Percentiles rank a stretch among this genome's conserved stretches.
phyloP scores from a whole-genome alignment of 2,797 vertebrate genomes.

The Crocodylus rhombifer region DNA sequence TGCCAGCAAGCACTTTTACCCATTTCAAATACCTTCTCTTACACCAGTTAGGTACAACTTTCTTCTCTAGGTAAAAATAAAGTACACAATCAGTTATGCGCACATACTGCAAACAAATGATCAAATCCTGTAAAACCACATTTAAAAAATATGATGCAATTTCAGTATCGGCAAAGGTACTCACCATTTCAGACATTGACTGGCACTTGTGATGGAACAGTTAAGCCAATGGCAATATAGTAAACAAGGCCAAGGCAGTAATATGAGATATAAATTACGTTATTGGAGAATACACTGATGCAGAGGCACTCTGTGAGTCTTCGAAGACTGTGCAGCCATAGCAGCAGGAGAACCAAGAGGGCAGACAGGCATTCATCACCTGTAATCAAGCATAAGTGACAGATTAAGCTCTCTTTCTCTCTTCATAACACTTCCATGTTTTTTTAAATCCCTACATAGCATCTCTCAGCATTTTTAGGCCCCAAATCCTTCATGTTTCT shows the following conservation, averaged over 20 bases:
- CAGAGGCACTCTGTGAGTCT: constrained; percentile 91
- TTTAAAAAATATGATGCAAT: neutral
- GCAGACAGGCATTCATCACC: constrained; percentile 82
- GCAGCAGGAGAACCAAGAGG: constrained; percentile 84
- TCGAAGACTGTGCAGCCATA: constrained; percentile 89
- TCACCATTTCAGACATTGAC: constrained; percentile 70
- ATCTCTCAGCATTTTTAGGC: too few species aligned
- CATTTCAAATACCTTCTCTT: too few species aligned
- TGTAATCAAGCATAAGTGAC: constrained; percentile 30
- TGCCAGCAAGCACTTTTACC: too few species aligned
- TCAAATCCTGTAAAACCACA: neutral
- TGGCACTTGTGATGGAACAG: constrained; percentile 85
- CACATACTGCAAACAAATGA: neutral
- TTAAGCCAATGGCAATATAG: constrained; percentile 90
- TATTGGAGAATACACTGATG: constrained; percentile 90
- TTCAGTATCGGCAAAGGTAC: constrained; percentile 16
- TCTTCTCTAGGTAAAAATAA: neutral
- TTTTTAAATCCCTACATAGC: too few species aligned
- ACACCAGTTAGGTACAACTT: too few species aligned
- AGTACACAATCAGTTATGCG: neutral
- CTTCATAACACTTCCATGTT: too few species aligned
- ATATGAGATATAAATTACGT: constrained; percentile 86
- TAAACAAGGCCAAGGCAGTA: constrained; percentile 91
- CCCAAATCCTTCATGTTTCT: too few species aligned
- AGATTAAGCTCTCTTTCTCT: too few species aligned